Evolutionary conservation across 2,888 invertebrate genomes (phyloP), one percentile per base, ranked within the genome.

Genomic region (Euplexia lucipara): DNA sequence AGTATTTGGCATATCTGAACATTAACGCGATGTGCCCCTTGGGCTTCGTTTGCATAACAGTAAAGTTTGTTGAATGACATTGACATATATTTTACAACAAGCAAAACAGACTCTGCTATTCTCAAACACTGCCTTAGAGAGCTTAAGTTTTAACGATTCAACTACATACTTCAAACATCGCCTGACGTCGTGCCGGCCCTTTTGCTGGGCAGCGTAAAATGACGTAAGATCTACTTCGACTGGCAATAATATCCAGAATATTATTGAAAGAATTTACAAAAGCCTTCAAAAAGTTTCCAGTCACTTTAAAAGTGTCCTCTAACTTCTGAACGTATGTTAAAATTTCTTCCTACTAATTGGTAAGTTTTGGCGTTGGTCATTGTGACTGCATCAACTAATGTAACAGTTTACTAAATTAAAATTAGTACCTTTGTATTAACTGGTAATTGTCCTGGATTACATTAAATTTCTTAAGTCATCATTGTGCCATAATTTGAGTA

Each of bases 61-160:
- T 20, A n/a, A n/a, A n/a, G 3, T 3, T 2, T 20, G 26, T 18
- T 2, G 9, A 1, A 9, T 3, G 30, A 4, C 47, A 45, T 45
- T n/a, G 3, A 42, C 18, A 20, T 10, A 2, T 7, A 18, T 7
- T 10, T 22, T 37, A 32, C 9, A 34, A 39, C 39, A n/a, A n/a
- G 20, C 6, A 9, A 34, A 18, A 9, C 45, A n/a, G n/a, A 52
- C 49, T 14, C 34, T 14, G 20, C 41, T 45, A 9, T 30, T 22
- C 9, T 26, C 22, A 52, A 70, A 52, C 49, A 37, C 32, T 59
- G 39, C 58, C 26, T 49, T 74, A 70, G 70, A 70, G 70, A 70
- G 59, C 69, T 44, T 9, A 14, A 37, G 37, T 7, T 56, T 42
- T 26, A 26, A 26, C 4, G 16, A n/a, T 47, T 9, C n/a, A 51